Evolutionary conservation across 2,888 invertebrate genomes (phyloP).

Genomic region (Lithophane leautieri): DNA sequence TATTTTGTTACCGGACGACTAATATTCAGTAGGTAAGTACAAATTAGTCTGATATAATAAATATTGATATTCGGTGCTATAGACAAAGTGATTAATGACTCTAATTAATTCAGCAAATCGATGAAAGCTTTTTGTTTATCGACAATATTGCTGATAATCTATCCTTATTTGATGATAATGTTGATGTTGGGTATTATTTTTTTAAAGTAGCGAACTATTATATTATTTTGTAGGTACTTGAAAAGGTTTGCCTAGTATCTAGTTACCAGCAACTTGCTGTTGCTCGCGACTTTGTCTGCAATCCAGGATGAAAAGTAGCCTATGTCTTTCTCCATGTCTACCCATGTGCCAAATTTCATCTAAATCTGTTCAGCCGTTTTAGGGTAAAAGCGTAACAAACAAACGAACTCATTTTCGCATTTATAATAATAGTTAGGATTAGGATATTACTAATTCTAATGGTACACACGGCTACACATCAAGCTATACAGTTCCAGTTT

Average conservation of each 20-base stretch:
- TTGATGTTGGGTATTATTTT: not conserved
- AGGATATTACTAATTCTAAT: too few species aligned
- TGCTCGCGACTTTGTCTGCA: too few species aligned
- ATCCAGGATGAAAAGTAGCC: too few species aligned
- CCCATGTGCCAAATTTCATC: too few species aligned
- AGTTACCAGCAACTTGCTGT: too few species aligned
- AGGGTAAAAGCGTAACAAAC: too few species aligned
- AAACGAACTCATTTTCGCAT: too few species aligned
- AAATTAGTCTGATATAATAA: conserved; percentile 64
- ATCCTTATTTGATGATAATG: not conserved
- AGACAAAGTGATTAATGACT: conserved; percentile 57
- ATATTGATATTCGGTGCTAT: conserved; percentile 65
- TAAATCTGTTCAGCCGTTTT: too few species aligned
- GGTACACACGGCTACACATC: too few species aligned
- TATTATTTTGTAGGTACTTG: not conserved
- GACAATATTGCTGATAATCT: conserved; percentile 14
- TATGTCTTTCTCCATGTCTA: too few species aligned
- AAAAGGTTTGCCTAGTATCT: not conserved
- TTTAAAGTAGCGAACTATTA: not conserved
- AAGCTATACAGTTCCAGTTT: too few species aligned
- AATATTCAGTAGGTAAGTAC: conserved; percentile 43
- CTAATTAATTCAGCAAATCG: conserved; percentile 26
- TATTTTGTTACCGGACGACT: not conserved
- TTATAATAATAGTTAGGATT: too few species aligned
- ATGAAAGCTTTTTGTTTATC: conserved; percentile 31